phyloP scores from a whole-genome alignment of 2,797 vertebrate genomes.

The Melanotaenia parkinsoni region DNA sequence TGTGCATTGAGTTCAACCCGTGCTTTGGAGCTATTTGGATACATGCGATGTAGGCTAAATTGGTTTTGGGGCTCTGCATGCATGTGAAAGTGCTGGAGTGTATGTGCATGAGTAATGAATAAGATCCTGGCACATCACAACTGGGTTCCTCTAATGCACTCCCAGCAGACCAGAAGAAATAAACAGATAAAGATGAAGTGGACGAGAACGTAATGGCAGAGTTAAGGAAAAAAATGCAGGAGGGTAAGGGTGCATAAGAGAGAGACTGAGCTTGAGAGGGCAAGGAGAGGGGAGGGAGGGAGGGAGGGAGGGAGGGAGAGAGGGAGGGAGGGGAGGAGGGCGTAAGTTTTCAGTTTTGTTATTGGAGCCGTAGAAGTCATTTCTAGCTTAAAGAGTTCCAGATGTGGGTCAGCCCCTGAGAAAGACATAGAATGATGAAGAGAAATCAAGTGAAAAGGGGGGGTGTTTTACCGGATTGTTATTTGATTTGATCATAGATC shows the following conservation, averaged over 20 bases:
- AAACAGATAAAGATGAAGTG: constrained; percentile 76
- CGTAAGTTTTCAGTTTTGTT: constrained; percentile 77
- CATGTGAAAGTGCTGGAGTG: constrained; percentile 23
- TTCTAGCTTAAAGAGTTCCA: constrained; percentile 86
- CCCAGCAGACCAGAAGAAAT: constrained; percentile 69
- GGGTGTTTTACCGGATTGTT: constrained; percentile 50
- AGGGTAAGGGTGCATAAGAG: constrained; percentile 23
- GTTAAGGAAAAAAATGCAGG: constrained; percentile 5
- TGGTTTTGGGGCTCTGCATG: constrained; percentile 29
- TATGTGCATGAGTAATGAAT: constrained; percentile 70
- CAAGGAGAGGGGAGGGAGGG: constrained; percentile 38
- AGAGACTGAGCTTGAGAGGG: constrained; percentile 52
- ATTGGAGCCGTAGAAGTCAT: constrained; percentile 84
- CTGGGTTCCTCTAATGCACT: constrained; percentile 71
- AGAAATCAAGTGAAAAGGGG: constrained; percentile 52
- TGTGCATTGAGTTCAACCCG: constrained; percentile 36
- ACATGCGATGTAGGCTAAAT: constrained; percentile 54
- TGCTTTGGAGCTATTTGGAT: constrained; percentile 58
- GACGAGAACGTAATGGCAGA: constrained; percentile 56
- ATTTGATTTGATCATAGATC: constrained; percentile 47
- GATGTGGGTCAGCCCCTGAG: constrained; percentile 80
- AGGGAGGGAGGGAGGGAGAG: constrained; percentile 11
- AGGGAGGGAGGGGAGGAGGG: constrained; percentile 41
- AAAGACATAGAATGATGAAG: constrained; percentile 50
- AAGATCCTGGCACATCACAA: constrained; percentile 74